A percentile compares a stretch with the other conserved stretches of the same genome.
phyloP scores from a whole-genome alignment of 1,140 invertebrate species.

The Nixonia krombeini region DNA sequence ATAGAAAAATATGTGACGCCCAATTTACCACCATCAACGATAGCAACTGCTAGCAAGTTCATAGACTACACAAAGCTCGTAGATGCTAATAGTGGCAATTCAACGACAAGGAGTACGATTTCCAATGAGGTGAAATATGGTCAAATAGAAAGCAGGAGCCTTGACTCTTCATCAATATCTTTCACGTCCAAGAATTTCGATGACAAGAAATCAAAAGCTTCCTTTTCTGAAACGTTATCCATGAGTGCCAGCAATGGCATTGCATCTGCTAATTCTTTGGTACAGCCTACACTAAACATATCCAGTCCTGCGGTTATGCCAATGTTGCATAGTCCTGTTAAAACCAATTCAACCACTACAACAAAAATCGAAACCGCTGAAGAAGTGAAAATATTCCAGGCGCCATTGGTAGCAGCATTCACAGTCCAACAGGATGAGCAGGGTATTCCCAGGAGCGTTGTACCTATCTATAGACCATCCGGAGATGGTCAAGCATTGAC shows the following conservation, averaged over 20 bases:
- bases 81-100: constrained; percentile 47
- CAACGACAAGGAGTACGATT: constrained; percentile 20
- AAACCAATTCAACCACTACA: constrained; percentile 25
- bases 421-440: constrained; percentile 85
- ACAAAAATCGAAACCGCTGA: constrained; percentile 62
- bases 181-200: constrained; percentile 39
- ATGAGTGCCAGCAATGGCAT: constrained; percentile 59
- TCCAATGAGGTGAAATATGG: constrained; percentile 44
- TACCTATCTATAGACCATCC: constrained; percentile 75
- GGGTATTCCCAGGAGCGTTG: constrained; percentile 81
- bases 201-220: constrained; percentile 35
- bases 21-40: constrained; percentile 28
- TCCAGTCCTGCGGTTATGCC: constrained; percentile 47
- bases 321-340: constrained; percentile 23
- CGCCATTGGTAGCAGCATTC: constrained; percentile 84
- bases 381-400: constrained; percentile 84
- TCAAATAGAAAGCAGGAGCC: constrained; percentile 40
- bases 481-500: constrained; percentile 61
- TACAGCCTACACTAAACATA: constrained; percentile 55
- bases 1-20: constrained; percentile 51
- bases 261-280: constrained; percentile 52
- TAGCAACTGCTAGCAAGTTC: constrained; percentile 1
- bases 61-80: constrained; percentile 20
- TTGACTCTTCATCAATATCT: constrained; percentile 9
- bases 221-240: constrained; percentile 51